Base-by-base conservation (phyloP, 2,888 invertebrate genomes). In the Tenthredo scrophulariae region DNA sequence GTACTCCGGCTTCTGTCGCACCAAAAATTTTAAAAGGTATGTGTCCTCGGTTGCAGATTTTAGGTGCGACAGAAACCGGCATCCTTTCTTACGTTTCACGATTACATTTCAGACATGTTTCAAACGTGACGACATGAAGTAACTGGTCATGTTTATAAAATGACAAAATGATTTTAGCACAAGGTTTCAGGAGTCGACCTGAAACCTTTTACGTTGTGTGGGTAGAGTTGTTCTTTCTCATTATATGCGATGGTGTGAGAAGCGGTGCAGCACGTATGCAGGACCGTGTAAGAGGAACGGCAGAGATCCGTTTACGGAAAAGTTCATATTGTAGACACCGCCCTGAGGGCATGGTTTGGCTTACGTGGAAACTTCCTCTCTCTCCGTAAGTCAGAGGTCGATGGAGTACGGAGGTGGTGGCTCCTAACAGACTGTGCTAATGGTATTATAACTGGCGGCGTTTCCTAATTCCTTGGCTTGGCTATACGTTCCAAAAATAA, bases 371-470 rank as follows among this genome's bases (percentile, higher is more conserved):
- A 67, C 67, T 67, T 67, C 67, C 67, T 33, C 67, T 33, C 15
- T 62, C 62, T 62, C 33, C 18, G 15, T 33, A 33, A 67, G 67
- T 67, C 67, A 33, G 67, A 33, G 67, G 33, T 67, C 67, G 67
- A 67, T 67, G 67, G 33, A 37, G 37, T 37, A 37, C 37, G 37
- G 37, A 67, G 33, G 72, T 43, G n/a, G 72, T 43, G 72, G 72
- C 6, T 43, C 22, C 72, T 74, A 43, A 43, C 72, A 74, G 72
- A 74, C 72, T 43, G 72, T 74, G 43, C 40, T 74, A 74, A 74
- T 43, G 72, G 72, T 26, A 74, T 74, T 74, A 74, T 74, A 67
- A 67, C 67, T 67, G 67, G 29, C 67, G 67, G 67, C 67, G 67
- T 67, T 67, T 67, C 15, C 67, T 67, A 67, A 67, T 67, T 67